phyloP scores from a whole-genome alignment of 64 coral and sea anemone species.

The Dendronephthya gigantea region DNA sequence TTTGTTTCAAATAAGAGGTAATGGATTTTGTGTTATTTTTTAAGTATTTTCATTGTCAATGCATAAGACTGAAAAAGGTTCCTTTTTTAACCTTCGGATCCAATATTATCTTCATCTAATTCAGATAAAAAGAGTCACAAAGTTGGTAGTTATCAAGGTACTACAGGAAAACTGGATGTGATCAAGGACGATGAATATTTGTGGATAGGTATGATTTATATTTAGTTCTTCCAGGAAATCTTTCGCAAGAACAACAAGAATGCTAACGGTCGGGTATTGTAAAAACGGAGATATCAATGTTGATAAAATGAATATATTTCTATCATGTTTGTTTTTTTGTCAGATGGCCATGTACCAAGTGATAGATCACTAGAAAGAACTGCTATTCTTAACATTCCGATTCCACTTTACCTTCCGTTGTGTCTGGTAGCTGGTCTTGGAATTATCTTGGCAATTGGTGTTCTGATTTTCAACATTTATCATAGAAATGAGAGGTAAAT shows the following conservation, averaged over 20 bases:
- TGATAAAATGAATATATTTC: background rate
- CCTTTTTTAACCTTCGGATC: no score
- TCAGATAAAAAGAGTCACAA: background rate
- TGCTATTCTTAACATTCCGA: background rate
- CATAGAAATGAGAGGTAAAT: background rate
- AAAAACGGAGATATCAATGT: no score
- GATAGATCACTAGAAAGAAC: background rate
- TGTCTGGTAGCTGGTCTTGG: background rate
- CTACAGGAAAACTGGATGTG: background rate
- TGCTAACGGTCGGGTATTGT: no score
- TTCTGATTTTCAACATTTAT: background rate
- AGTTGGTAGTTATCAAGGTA: background rate
- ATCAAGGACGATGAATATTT: background rate
- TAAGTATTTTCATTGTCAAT: no score
- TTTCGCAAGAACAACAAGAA: no score
- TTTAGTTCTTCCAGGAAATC: background rate
- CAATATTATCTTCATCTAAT: background rate
- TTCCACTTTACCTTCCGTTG: background rate
- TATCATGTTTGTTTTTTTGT: background rate
- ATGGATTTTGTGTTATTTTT: no score
- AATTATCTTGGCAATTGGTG: background rate
- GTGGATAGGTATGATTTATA: conserved; percentile 1
- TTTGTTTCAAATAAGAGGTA: background rate
- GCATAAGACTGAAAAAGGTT: no score
- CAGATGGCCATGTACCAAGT: background rate